phyloP scores from a whole-genome alignment of 2,888 invertebrate species.

The Zygothrica quintamaculata region DNA sequence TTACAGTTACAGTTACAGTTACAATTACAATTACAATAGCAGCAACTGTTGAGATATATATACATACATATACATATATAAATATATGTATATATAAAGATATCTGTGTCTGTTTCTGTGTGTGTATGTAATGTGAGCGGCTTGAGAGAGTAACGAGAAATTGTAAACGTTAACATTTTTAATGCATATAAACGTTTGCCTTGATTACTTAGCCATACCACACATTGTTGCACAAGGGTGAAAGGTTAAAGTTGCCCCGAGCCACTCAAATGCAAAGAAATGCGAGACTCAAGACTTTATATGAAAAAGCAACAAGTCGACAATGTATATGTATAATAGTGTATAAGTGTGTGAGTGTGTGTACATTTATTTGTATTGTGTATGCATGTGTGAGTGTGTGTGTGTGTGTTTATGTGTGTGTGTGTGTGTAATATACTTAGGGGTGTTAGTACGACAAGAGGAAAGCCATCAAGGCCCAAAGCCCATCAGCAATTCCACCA shows the following conservation, averaged over 20 bases:
- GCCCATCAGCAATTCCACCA: slow-evolving; percentile 68
- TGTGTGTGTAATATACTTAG: slow-evolving; percentile 4
- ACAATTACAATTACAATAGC: neutral
- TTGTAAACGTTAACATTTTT: slow-evolving; percentile 41
- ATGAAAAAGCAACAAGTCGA: slow-evolving; percentile 68
- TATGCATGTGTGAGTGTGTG: slow-evolving; percentile 3
- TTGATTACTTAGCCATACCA: slow-evolving; percentile 64
- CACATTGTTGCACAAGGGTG: slow-evolving; percentile 56
- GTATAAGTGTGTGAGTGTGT: no score
- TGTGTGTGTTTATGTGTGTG: neutral
- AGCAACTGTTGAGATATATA: neutral
- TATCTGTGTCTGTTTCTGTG: no score
- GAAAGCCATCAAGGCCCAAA: slow-evolving; percentile 44
- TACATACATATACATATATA: no score
- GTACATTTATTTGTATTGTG: slow-evolving; percentile 3
- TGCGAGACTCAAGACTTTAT: slow-evolving; percentile 19
- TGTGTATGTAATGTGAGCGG: neutral
- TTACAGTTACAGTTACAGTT: slow-evolving; percentile 16
- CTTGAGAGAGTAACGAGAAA: slow-evolving; percentile 6
- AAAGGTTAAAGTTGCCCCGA: slow-evolving; percentile 51
- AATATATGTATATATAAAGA: no score
- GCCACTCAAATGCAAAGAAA: slow-evolving; percentile 4
- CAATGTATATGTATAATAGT: slow-evolving; percentile 7
- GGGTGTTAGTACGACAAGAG: slow-evolving; percentile 15
- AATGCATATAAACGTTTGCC: slow-evolving; percentile 70